Conservation (phyloP, 2,888 invertebrate genomes). For the Parascotia fuliginaria region DNA sequence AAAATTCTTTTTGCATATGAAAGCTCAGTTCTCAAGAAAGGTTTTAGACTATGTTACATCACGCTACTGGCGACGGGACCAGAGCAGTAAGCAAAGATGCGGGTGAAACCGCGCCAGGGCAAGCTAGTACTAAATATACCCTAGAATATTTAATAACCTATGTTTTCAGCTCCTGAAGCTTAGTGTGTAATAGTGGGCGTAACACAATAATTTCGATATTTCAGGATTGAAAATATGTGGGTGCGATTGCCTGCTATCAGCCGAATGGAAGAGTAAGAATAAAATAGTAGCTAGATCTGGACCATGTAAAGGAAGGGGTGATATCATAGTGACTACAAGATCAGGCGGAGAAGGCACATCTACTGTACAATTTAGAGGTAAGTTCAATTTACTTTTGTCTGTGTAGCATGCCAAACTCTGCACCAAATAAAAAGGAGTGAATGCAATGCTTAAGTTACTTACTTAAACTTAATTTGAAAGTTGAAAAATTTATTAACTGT, state of each 20-base stretch:
- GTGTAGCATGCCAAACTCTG: neutral
- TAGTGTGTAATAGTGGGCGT: constrained; percentile 26
- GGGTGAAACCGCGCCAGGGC: no score
- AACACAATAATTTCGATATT: constrained; percentile 1
- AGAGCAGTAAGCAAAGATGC: no score
- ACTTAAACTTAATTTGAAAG: no score
- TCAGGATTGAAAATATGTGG: constrained; percentile 97
- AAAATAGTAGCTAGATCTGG: constrained; percentile 99
- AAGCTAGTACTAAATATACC: no score
- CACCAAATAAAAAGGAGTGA: no score
- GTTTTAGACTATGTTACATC: no score
- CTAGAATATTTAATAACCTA: no score
- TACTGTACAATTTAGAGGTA: constrained; percentile 94
- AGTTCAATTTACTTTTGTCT: neutral
- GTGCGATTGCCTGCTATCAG: constrained; percentile 96
- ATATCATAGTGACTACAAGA: constrained; percentile 95
- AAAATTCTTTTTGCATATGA: no score
- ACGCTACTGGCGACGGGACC: no score
- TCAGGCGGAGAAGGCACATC: constrained; percentile 95
- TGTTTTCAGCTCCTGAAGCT: neutral
- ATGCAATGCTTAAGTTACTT: no score
- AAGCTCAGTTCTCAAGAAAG: no score
- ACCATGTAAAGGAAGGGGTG: constrained; percentile 95
- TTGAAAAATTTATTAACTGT: no score
- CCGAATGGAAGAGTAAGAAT: constrained; percentile 99